Conservation (phyloP, 2,888 invertebrate genomes). For the Myopa tessellatipennis region DNA sequence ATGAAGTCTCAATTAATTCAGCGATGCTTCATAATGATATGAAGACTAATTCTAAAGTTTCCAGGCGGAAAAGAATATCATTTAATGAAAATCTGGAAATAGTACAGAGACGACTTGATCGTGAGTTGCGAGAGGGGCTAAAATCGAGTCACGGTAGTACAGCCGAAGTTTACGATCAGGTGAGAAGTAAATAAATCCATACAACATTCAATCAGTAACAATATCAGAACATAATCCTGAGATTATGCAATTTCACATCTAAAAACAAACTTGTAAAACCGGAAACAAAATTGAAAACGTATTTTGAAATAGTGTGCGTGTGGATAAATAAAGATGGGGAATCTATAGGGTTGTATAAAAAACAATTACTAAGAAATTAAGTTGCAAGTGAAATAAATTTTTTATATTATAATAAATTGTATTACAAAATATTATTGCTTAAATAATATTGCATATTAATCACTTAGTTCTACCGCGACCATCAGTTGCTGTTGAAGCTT, state of each 20-base stretch:
- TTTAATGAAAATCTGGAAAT: conserved; percentile 29
- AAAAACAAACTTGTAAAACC: no score
- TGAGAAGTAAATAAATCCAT: conserved; percentile 5
- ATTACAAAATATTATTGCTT: neutral
- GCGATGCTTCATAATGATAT: conserved; percentile 33
- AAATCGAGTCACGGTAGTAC: conserved; percentile 72
- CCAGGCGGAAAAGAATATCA: conserved; percentile 15
- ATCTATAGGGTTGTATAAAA: no score
- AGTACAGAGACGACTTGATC: conserved; percentile 35
- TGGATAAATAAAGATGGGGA: no score
- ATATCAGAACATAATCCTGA: no score
- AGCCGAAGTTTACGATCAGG: conserved; percentile 72
- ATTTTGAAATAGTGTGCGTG: no score
- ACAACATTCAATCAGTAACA: no score
- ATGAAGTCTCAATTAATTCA: conserved; percentile 17
- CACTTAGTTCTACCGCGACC: conserved; percentile 73
- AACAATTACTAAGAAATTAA: no score
- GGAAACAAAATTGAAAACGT: no score
- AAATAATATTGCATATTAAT: conserved; percentile 5
- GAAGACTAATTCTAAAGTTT: conserved; percentile 17
- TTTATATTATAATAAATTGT: no score
- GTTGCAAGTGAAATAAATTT: neutral
- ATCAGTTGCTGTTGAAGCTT: conserved; percentile 73
- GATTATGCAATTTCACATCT: no score
- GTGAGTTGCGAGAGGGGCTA: conserved; percentile 68